Base-by-base conservation (phyloP, 2,797 vertebrate species). In the Chanos chanos region DNA sequence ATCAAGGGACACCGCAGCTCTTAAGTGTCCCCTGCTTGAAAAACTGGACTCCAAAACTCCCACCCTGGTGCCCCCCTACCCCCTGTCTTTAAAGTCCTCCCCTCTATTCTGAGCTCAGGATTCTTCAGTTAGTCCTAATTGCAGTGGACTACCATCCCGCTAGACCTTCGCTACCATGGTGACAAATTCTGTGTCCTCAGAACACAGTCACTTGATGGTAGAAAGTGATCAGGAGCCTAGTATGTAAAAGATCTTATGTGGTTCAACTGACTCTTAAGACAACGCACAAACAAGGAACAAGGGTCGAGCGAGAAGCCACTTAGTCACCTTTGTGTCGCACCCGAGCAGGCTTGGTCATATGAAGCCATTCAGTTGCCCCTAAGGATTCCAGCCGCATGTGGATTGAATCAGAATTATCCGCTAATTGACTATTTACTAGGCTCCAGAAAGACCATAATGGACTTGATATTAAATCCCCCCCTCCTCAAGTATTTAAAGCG, bases 351-450 rank as follows among this genome's bases (percentile, higher is more conserved):
- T 43, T 63, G 33, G 49, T 54, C 31, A 53, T 2, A 37, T 40
- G 72, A 70, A 68, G 64, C 70, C 65, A 64, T 72, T 61, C 50
- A 48, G 63, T 58, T 57, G 31, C 39, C 60, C 6, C 27, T 43
- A 66, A 40, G 48, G 86, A 89, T 93, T 90, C 91, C 91, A 83
- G 87, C 83, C 86, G 91, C 95, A 99, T 98, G 94, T 98, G 96
- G 93, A 92, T 96, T 90, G 83, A 93, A 98, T 99, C 93, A 97
- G 88, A 94, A 93, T 88, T 79, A 92, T 94, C 90, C 92, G 85
- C 91, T 97, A 97, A 96, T 94, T 97, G 94, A 95, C 91, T 94
- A 92, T 99, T 97, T 96, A 97, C 92, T 92, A 92, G 93, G 88
- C 90, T 89, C 83, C 83, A 91, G 91, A 92, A 86, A 90, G 87